Evolutionary conservation across 2,888 invertebrate species (phyloP).

Genomic region (Charanyca ferruginea): DNA sequence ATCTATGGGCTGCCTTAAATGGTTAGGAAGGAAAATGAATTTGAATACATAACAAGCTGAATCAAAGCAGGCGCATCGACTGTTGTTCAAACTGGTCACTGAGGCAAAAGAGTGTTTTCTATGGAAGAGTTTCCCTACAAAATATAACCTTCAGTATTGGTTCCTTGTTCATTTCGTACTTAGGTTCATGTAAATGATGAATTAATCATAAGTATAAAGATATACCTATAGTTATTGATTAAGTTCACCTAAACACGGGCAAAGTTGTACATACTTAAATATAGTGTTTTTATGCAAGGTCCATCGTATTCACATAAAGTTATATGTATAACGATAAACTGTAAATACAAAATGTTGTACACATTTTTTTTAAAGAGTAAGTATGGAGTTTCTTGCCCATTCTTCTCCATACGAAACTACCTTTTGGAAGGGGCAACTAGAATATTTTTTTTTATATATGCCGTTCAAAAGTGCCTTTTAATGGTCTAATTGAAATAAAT

Average conservation of each 20-base stretch:
- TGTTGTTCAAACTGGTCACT: conserved; percentile 34
- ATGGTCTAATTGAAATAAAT: no score
- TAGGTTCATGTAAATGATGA: not conserved
- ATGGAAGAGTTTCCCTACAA: conserved; percentile 41
- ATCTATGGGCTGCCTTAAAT: conserved; percentile 35
- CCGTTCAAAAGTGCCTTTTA: no score
- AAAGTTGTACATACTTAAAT: no score
- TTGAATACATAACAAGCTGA: conserved; percentile 52
- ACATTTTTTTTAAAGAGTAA: no score
- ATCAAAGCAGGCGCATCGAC: conserved; percentile 49
- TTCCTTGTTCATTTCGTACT: conserved; percentile 17
- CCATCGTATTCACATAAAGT: no score
- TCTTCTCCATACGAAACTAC: no score
- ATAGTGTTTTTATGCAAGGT: no score
- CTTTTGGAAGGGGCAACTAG: no score
- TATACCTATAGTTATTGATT: conserved; percentile 18
- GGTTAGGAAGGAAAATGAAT: conserved; percentile 42
- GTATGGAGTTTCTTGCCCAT: no score
- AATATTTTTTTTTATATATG: no score
- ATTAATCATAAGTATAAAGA: conserved; percentile 2
- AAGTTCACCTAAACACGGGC: not conserved
- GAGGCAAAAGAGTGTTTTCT: conserved; percentile 36
- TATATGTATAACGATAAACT: no score
- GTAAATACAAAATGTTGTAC: no score
- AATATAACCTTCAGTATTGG: conserved; percentile 38